Percentiles rank a stretch among this genome's conserved stretches.
Evolutionary conservation across 2,113 vertebrate genomes (phyloP).

Genomic region (Passer domesticus): DNA sequence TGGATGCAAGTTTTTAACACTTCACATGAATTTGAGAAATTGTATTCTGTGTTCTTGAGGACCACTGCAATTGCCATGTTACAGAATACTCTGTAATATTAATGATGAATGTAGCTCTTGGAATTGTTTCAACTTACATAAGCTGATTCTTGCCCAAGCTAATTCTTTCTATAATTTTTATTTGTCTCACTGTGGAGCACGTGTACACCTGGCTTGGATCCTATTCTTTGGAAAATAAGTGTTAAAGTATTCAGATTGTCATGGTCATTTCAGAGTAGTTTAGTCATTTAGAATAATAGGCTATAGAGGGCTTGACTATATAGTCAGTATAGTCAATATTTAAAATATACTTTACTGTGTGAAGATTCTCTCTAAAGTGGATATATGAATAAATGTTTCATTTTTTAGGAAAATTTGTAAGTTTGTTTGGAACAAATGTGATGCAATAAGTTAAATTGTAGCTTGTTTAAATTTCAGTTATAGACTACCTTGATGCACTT

Average conservation of each 20-base stretch:
- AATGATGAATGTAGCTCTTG: not conserved
- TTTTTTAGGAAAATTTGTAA: not conserved
- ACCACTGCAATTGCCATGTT: fast-evolving
- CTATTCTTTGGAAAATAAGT: not conserved
- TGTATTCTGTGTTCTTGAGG: not conserved
- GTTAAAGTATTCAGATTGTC: not conserved
- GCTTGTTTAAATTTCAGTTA: not conserved
- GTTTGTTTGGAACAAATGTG: not conserved
- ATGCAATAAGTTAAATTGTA: not conserved
- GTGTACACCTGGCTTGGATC: not conserved
- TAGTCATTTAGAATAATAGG: not conserved
- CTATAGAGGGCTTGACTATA: not conserved
- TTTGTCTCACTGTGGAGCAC: not conserved
- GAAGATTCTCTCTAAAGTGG: not conserved
- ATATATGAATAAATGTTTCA: not conserved
- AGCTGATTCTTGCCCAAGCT: not conserved
- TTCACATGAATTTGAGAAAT: not conserved
- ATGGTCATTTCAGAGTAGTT: not conserved
- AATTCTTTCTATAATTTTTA: not conserved
- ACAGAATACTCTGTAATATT: not conserved
- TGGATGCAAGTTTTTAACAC: not conserved
- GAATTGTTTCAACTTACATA: not conserved
- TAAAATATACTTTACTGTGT: not conserved
- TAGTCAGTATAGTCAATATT: not conserved
- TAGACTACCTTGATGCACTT: not conserved